Evolutionary conservation across 2,113 vertebrate genomes (phyloP).

Genomic region (Gobio gobio): DNA sequence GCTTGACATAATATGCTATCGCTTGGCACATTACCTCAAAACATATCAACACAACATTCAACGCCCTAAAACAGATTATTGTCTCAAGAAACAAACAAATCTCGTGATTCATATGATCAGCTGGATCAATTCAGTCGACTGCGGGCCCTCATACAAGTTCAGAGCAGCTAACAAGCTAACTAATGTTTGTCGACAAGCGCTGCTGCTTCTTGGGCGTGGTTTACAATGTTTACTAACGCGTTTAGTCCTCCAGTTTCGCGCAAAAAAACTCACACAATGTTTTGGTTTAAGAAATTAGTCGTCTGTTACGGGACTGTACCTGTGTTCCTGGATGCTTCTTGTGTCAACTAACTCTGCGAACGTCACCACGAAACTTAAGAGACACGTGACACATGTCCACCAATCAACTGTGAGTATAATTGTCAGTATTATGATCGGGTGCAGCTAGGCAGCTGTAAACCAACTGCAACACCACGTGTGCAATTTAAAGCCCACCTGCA

Average conservation of each 20-base stretch:
- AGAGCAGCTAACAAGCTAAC: conserved; percentile 23
- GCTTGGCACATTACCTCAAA: neutral
- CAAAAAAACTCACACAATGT: neutral
- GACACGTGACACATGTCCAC: conserved; percentile 53
- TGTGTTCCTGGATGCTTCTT: conserved; percentile 40
- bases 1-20: neutral
- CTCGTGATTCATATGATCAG: neutral
- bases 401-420: conserved; percentile 39
- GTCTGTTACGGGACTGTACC: conserved; percentile 21
- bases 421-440: neutral
- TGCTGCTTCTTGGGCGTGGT: neutral
- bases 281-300: neutral
- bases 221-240: neutral
- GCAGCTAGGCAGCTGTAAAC: neutral
- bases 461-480: conserved; percentile 19
- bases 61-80: neutral
- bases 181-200: conserved; percentile 1
- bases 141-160: conserved; percentile 24
- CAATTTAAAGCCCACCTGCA: conserved; percentile 34
- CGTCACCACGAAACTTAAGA: conserved; percentile 48
- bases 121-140: neutral
- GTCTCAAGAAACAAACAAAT: neutral
- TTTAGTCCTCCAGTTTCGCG: neutral
- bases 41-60: neutral
- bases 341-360: conserved; percentile 31